These are phyloP conservation scores for Rugalucina vietnamica DNA, from an alignment of 2,888 invertebrate genomes.

Conservation along the genomic window DNA sequence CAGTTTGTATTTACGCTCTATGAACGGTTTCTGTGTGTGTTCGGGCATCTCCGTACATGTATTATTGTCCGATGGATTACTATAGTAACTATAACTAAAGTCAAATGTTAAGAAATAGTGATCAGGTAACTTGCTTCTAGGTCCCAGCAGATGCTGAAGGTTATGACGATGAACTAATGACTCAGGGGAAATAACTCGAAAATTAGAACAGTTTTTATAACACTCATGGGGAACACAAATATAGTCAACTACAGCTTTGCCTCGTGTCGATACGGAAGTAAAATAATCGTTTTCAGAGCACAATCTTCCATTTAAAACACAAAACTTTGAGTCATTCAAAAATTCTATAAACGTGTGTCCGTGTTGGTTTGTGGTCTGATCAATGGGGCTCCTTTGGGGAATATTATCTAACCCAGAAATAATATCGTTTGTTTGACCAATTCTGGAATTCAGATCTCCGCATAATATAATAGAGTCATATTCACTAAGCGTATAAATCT, in stretches of 20 bases:
- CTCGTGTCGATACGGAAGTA: background rate
- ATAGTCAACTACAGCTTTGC: background rate
- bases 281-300: background rate
- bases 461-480: too few species aligned
- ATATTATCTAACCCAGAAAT: too few species aligned
- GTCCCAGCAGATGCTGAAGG: background rate
- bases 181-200: background rate
- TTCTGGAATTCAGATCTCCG: too few species aligned
- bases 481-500: too few species aligned
- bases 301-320: conserved; percentile 33
- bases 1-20: background rate
- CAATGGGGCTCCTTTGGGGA: too few species aligned
- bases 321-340: conserved; percentile 17
- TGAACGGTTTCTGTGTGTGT: background rate
- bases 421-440: too few species aligned
- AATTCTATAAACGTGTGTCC: conserved; percentile 33
- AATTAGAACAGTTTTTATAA: background rate
- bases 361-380: too few species aligned
- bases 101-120: background rate
- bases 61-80: background rate
- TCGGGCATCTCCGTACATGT: background rate
- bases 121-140: background rate
- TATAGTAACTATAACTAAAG: background rate
- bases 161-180: background rate
- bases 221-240: conserved; percentile 17